These are phyloP conservation scores for Vollenhovia emeryi DNA, from an alignment of 1,140 invertebrate species.

Conservation along the genomic window DNA sequence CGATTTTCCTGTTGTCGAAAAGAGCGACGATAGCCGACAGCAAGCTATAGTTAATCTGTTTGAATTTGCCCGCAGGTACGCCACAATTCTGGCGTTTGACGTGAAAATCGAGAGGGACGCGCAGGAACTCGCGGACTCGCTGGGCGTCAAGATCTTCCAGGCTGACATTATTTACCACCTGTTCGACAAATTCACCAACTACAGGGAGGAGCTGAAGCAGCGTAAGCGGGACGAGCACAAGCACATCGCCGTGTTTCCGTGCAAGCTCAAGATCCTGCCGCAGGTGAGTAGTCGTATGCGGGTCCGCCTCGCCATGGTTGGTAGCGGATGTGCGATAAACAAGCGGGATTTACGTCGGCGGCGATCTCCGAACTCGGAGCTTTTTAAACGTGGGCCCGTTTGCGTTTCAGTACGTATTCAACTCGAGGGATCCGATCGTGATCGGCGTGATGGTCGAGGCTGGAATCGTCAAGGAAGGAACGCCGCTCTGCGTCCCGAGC, in stretches of 20 bases:
- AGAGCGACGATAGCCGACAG: not conserved
- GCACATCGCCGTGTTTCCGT: constrained; percentile 98
- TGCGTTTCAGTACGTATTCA: constrained; percentile 96
- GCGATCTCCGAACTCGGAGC: not conserved
- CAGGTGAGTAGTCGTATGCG: constrained; percentile 86
- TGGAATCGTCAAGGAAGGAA: constrained; percentile 97
- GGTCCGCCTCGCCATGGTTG: not conserved
- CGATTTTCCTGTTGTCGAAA: not conserved
- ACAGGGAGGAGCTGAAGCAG: constrained; percentile 96
- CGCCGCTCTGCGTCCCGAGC: constrained; percentile 97
- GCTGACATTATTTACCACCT: constrained; percentile 99
- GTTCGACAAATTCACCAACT: constrained; percentile 98
- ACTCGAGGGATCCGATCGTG: constrained; percentile 98
- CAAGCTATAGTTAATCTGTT: not conserved
- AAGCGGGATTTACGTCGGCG: constrained; percentile 24
- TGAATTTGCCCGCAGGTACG: constrained; percentile 88
- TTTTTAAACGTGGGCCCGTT: constrained; percentile 18
- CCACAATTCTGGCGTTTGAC: constrained; percentile 99
- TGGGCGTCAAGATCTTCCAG: constrained; percentile 98
- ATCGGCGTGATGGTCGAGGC: constrained; percentile 98
- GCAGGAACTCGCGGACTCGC: constrained; percentile 97
- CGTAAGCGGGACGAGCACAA: constrained; percentile 98
- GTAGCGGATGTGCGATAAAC: constrained; percentile 7
- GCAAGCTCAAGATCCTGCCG: constrained; percentile 94
- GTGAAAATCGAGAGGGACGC: constrained; percentile 99